phyloP scores from a whole-genome alignment of 2,888 invertebrate genomes.

The Argyresthia goedartella region DNA sequence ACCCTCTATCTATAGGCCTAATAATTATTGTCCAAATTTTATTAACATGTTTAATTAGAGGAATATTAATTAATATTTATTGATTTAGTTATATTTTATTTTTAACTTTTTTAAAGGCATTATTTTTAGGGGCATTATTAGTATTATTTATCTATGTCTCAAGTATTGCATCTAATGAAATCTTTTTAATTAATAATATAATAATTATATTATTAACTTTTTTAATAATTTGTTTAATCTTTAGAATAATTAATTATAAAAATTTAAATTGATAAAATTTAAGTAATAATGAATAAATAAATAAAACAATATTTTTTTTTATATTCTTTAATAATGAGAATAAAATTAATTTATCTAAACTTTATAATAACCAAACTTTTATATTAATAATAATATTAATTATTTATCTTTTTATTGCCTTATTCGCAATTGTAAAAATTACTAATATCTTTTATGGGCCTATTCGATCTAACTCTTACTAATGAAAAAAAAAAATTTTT shows the following conservation, averaged over 20 bases:
- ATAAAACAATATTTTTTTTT: constrained; percentile 20
- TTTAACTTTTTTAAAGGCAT: constrained; percentile 72
- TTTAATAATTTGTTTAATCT: constrained; percentile 19
- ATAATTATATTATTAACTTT: constrained; percentile 23
- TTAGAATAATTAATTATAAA: constrained; percentile 23
- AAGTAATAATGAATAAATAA: constrained; percentile 29
- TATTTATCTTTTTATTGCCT: constrained; percentile 71
- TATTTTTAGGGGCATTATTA: constrained; percentile 74
- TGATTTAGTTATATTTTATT: constrained; percentile 75
- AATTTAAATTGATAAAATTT: constrained; percentile 40
- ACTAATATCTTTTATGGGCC: constrained; percentile 67
- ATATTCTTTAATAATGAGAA: constrained; percentile 40
- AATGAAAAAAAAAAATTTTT: constrained; percentile 53
- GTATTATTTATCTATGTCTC: constrained; percentile 76
- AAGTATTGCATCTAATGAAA: constrained; percentile 73
- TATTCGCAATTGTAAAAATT: constrained; percentile 72
- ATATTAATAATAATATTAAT: constrained; percentile 64
- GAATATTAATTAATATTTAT: constrained; percentile 58
- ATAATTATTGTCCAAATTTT: constrained; percentile 66
- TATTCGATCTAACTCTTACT: constrained; percentile 42
- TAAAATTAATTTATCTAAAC: constrained; percentile 60
- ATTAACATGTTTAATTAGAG: constrained; percentile 50
- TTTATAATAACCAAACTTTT: constrained; percentile 63
- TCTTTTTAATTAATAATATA: constrained; percentile 48
- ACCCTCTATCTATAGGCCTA: constrained; percentile 68